phyloP scores from a whole-genome alignment of 2,113 vertebrate species.

The Hassar affinis region DNA sequence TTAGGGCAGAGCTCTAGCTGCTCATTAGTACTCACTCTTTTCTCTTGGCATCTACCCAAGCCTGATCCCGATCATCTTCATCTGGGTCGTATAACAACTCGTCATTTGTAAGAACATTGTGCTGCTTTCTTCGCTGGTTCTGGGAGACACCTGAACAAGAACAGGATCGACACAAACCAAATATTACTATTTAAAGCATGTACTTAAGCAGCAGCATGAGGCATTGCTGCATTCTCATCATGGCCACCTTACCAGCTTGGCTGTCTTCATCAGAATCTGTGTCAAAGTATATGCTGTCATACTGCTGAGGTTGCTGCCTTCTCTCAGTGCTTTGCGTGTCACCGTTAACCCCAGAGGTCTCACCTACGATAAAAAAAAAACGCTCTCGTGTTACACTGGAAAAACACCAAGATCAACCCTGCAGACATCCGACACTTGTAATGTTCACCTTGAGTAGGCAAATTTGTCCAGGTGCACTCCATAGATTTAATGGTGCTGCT shows the following conservation, averaged over 20 bases:
- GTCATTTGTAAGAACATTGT: conserved; percentile 82
- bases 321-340: conserved; percentile 31
- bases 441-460: conserved; percentile 47
- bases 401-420: not conserved
- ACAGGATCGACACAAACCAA: not conserved
- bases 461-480: conserved; percentile 76
- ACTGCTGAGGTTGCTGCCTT: conserved; percentile 63
- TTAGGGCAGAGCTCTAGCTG: not conserved
- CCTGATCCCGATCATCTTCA: conserved; percentile 88
- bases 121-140: conserved; percentile 69
- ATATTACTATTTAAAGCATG: not conserved
- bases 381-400: conserved; percentile 9
- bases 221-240: not conserved
- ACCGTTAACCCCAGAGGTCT: conserved; percentile 58
- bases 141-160: conserved; percentile 65
- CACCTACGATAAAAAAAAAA: conserved; percentile 59
- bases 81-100: conserved; percentile 94
- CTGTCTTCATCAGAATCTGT: conserved; percentile 86
- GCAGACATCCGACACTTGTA: not conserved
- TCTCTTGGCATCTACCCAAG: conserved; percentile 88
- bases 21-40: conserved; percentile 67
- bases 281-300: conserved; percentile 92
- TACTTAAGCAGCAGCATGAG: not conserved
- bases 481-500: conserved; percentile 84
- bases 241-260: conserved; percentile 55